phyloP scores from a whole-genome alignment of 1,140 invertebrate genomes.

The Drosophila mauritiana region DNA sequence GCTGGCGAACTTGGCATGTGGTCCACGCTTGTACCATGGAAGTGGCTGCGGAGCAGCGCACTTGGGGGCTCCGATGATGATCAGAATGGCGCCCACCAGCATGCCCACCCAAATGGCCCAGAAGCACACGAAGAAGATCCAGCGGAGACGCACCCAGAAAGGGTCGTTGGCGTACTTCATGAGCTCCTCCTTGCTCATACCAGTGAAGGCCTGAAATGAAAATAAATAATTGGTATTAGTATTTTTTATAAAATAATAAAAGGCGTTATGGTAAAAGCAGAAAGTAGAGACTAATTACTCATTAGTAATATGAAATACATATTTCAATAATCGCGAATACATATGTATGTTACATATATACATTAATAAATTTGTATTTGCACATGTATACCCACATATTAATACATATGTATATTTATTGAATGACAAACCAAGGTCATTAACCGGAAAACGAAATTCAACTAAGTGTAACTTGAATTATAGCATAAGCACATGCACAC shows the following conservation, averaged over 20 bases:
- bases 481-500: no score
- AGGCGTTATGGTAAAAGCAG: no score
- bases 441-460: neutral
- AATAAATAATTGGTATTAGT: neutral
- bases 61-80: slow-evolving; percentile 93
- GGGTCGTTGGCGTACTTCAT: slow-evolving; percentile 97
- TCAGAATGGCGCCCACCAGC: slow-evolving; percentile 92
- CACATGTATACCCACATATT: neutral
- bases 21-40: slow-evolving; percentile 87
- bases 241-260: neutral
- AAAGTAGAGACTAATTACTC: no score
- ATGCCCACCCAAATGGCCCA: slow-evolving; percentile 95
- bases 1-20: slow-evolving; percentile 64
- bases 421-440: neutral
- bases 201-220: slow-evolving; percentile 87
- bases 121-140: slow-evolving; percentile 93
- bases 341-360: no score
- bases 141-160: slow-evolving; percentile 94
- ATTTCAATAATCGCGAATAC: no score
- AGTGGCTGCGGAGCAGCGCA: slow-evolving; percentile 89
- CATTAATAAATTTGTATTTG: no score
- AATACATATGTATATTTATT: neutral
- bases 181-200: slow-evolving; percentile 95
- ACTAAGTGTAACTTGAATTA: no score
- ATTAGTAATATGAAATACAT: neutral